phyloP scores from a whole-genome alignment of 2,113 vertebrate genomes.

The Eretmochelys imbricata region DNA sequence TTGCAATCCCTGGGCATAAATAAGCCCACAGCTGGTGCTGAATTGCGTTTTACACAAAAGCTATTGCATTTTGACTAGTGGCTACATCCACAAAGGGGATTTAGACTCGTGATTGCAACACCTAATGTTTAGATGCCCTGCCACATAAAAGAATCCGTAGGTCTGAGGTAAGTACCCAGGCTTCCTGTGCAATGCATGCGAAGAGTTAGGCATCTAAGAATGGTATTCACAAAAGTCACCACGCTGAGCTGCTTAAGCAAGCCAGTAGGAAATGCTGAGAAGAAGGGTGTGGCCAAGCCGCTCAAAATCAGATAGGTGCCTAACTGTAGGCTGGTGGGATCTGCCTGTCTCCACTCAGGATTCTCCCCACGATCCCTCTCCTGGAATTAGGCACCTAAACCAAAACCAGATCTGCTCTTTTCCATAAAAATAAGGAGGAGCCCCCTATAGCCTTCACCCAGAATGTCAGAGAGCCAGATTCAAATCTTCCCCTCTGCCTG shows the following conservation, averaged over 20 bases:
- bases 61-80: not conserved
- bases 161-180: not conserved
- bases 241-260: not conserved
- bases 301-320: not conserved
- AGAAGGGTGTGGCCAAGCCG: not conserved
- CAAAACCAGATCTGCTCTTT: not conserved
- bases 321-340: not conserved
- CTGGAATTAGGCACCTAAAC: not conserved
- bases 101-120: not conserved
- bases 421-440: not conserved
- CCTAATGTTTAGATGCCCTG: not conserved
- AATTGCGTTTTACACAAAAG: not conserved
- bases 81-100: not conserved
- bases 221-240: not conserved
- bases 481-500: not conserved
- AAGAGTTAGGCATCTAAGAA: not conserved
- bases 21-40: not conserved
- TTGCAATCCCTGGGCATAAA: not conserved
- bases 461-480: not conserved
- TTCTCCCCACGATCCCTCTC: not conserved
- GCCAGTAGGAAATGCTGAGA: not conserved
- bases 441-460: not conserved
- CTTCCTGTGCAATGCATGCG: not conserved
- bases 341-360: not conserved
- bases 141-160: not conserved